These are phyloP conservation scores for Chanos chanos DNA, from an alignment of 2,797 vertebrate genomes.

Conservation along the genomic window DNA sequence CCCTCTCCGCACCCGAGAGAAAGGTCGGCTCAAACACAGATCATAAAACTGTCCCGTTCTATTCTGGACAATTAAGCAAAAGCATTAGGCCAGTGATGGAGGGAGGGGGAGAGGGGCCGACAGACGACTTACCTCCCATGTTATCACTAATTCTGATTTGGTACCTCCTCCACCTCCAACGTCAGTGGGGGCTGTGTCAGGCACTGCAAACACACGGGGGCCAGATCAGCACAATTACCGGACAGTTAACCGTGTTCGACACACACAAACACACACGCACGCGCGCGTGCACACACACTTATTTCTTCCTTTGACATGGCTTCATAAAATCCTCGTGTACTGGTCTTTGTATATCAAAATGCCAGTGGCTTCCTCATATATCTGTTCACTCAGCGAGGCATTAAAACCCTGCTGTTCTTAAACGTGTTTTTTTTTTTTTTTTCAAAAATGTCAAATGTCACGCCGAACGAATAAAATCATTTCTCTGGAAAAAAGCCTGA, in stretches of 20 bases:
- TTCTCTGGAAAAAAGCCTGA: too few relatives aligned
- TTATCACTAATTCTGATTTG: slow-evolving; percentile 95
- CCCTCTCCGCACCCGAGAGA: slow-evolving; percentile 41
- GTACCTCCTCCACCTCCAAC: slow-evolving; percentile 93
- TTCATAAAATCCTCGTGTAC: slow-evolving; percentile 11
- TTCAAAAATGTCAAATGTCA: slow-evolving; percentile 46
- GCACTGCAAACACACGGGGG: slow-evolving; percentile 67
- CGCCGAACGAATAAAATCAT: slow-evolving; percentile 35
- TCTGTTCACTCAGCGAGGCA: too few relatives aligned
- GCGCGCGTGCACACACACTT: too few relatives aligned
- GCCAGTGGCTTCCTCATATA: neutral
- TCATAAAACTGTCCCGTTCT: slow-evolving; percentile 67
- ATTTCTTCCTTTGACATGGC: slow-evolving; percentile 43
- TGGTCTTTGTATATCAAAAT: neutral
- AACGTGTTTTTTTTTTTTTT: neutral
- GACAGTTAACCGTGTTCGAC: slow-evolving; percentile 53
- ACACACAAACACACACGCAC: too few relatives aligned
- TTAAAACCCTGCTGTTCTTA: too few relatives aligned
- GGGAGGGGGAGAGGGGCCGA: too few relatives aligned
- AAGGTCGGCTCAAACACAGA: slow-evolving; percentile 50
- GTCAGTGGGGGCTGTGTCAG: slow-evolving; percentile 89
- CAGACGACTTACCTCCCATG: slow-evolving; percentile 94
- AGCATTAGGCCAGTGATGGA: slow-evolving; percentile 54
- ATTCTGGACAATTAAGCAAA: slow-evolving; percentile 77
- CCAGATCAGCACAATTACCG: slow-evolving; percentile 47